phyloP scores from a whole-genome alignment of 2,797 vertebrate genomes.

The Phalanger gymnotis region DNA sequence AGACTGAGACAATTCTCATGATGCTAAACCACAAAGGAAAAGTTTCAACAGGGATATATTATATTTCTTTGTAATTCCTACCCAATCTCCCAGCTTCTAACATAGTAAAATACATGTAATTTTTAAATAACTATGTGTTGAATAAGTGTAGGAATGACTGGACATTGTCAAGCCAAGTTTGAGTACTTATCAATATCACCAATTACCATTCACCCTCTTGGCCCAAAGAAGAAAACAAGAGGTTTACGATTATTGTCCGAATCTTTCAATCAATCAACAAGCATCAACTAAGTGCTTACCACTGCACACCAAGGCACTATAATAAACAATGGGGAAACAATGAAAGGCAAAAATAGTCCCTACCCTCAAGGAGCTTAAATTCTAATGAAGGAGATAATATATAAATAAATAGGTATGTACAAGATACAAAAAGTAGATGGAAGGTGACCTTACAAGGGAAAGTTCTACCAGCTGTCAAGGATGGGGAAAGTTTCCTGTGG shows the following conservation, averaged over 20 bases:
- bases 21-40: slow-evolving; percentile 17
- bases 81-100: background rate
- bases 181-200: slow-evolving; percentile 1
- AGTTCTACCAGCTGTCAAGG: no score
- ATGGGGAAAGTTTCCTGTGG: no score
- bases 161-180: background rate
- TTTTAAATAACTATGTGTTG: slow-evolving; percentile 6
- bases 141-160: background rate
- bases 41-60: background rate
- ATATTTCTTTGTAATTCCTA: background rate
- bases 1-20: background rate
- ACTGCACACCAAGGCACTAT: no score
- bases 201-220: background rate
- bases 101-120: background rate
- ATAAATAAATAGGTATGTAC: no score
- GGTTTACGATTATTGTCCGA: background rate
- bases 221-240: background rate
- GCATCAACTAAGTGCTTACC: no score
- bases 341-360: no score
- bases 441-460: no score
- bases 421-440: no score
- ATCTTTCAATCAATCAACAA: background rate
- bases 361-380: no score
- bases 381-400: no score
- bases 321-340: no score